These are phyloP conservation scores for Craseonycteris thonglongyai DNA, from an alignment of 2,113 vertebrate genomes.

Conservation along the genomic window DNA sequence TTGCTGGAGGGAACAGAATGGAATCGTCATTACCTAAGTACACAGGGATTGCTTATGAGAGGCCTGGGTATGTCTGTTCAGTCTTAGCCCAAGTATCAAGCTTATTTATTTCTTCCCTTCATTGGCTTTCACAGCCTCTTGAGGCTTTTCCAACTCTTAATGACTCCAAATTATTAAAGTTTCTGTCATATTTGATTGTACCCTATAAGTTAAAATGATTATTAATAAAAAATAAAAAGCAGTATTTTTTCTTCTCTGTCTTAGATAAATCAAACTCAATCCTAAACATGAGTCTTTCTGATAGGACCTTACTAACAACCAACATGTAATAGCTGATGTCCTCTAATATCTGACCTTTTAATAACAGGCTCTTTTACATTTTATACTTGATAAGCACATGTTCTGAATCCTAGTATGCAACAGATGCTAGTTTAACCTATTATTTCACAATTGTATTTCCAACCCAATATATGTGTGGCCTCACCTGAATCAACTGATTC, in stretches of 20 bases:
- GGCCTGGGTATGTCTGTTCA: neutral
- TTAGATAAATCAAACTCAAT: slow-evolving; percentile 34
- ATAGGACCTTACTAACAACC: neutral
- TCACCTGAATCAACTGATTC: slow-evolving; percentile 6
- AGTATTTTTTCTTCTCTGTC: neutral
- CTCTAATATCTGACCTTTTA: neutral
- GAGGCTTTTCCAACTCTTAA: slow-evolving; percentile 11
- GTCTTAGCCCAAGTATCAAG: neutral
- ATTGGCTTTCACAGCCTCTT: neutral
- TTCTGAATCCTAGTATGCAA: neutral
- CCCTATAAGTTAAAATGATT: slow-evolving; percentile 8
- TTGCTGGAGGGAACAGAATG: neutral
- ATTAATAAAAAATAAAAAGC: slow-evolving; percentile 39
- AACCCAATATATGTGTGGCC: neutral
- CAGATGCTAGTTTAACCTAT: neutral
- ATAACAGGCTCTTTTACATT: slow-evolving; percentile 21
- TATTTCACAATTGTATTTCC: neutral
- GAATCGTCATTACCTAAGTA: neutral
- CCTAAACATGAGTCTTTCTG: slow-evolving; percentile 26
- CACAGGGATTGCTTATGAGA: neutral
- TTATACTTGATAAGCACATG: slow-evolving; percentile 9
- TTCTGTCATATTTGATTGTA: slow-evolving; percentile 27
- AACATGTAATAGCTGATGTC: neutral
- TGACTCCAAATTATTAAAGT: slow-evolving; percentile 28
- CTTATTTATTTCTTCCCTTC: neutral